Evolutionary conservation across 2,888 invertebrate genomes (phyloP).

Genomic region (Ethmia dodecea): DNA sequence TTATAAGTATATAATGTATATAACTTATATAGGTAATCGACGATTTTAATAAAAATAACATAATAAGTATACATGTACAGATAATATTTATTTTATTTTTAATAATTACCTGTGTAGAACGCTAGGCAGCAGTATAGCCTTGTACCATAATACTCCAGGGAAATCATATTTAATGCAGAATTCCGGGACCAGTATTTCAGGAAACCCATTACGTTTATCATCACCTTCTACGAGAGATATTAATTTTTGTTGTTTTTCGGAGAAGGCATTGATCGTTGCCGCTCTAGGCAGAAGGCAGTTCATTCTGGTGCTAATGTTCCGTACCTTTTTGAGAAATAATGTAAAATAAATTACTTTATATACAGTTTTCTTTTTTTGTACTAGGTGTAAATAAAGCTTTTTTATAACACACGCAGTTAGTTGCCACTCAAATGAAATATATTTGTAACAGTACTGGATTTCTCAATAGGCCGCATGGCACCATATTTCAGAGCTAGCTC

Average conservation of each 20-base stretch:
- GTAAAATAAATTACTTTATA: no score
- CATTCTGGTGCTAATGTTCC: slow-evolving; percentile 58
- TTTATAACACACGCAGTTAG: no score
- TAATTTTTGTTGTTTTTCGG: slow-evolving; percentile 52
- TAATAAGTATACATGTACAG: no score
- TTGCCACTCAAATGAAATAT: no score
- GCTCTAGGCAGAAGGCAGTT: slow-evolving; percentile 65
- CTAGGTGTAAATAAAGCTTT: no score
- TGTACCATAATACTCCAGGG: slow-evolving; percentile 89
- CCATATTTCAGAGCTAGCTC: no score
- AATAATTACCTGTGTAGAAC: slow-evolving; percentile 83
- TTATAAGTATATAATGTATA: no score
- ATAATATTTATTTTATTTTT: neutral
- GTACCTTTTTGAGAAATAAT: slow-evolving; percentile 52
- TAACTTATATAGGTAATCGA: no score
- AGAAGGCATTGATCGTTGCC: slow-evolving; percentile 45
- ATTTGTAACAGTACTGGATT: no score
- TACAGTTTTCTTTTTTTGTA: no score
- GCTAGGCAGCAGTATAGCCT: slow-evolving; percentile 90
- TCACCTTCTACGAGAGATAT: slow-evolving; percentile 58
- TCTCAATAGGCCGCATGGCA: no score
- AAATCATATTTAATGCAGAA: slow-evolving; percentile 85
- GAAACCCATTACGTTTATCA: slow-evolving; percentile 58
- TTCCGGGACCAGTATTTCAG: slow-evolving; percentile 91
- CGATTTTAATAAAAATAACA: no score